Base-by-base conservation (phyloP, 2,888 invertebrate genomes). In the Pyrrhosoma nymphula region DNA sequence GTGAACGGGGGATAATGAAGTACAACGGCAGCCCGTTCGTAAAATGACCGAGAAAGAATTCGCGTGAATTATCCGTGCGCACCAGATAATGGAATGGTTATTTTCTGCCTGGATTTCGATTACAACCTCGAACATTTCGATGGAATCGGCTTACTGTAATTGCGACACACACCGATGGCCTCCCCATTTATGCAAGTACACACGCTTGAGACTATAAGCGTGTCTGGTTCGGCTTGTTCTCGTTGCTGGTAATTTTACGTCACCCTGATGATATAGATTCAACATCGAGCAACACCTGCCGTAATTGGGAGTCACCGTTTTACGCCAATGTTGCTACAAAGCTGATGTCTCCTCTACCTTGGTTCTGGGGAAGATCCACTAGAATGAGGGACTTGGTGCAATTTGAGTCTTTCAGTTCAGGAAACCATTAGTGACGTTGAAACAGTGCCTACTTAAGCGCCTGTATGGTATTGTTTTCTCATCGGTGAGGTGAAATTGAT, bases 91-190 rank as follows among this genome's bases (percentile, higher is more conserved):
- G 91, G 63, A 91, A 35, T 63, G n/a, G 91, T 60, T 63, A 91
- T 91, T 91, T 63, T 60, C 56, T 91, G 47, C 39, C 56, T 39
- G 60, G 60, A 60, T 90, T 91, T 63, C 39, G 63, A 91, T 91
- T 23, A 39, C 60, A 63, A 63, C 35, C 63, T 20, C 6, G 26
- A 63, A 20, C 63, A 39, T 91, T 91, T 91, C 60, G 63, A 91
- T n/a, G 23, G 35, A 63, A 23, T 88, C 47, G 23, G 12, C 16
- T 88, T 0, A 0, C 47, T 18, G 88, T 39, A 47, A 91, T 91
- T 63, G 60, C 63, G 91, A 60, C 35, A 63, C 10, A 12, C 18
- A 26, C n/a, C 69, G n/a, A n/a, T 69, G 23, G 20, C n/a, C 69
- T 69, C 69, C 26, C n/a, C 69, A 8, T 69, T 69, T 26, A 69